Evolutionary conservation across 2,888 invertebrate genomes (phyloP), one percentile per base, ranked within the genome.

Genomic region (Peribatodes rhomboidaria): DNA sequence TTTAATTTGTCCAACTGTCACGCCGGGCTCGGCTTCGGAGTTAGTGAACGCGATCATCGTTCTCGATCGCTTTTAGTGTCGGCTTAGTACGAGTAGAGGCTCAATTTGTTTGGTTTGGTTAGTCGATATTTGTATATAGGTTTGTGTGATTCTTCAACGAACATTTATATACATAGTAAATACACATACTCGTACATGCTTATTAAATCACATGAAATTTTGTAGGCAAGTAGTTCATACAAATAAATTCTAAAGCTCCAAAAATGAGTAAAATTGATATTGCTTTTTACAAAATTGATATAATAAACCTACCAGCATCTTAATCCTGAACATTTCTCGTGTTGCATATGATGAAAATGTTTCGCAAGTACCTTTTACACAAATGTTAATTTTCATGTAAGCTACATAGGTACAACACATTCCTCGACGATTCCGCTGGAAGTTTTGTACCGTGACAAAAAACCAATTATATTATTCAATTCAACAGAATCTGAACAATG

Each of bases 1-100:
- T 63, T 58, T 63, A 47, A 54, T 58, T 58, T 63, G 63, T 47
- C 41, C 47, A 33, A 41, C 33, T 58, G 57, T 62, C 61, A 20
- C 50, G 55, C 14, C 44, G 31, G 42, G 50, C 44, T 31, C 52
- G 42, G 50, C 44, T 31, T 46, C 6, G 31, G 42, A 35, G 33
- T 8, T 27, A 13, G 22, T n/a, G 52, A 44, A 10, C 41, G 41
- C 16, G 31, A 55, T 35, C 16, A 33, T 18, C 27, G 18, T 22
- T 53, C 22, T 18, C 27, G 18, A n/a, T 53, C 39, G 22, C 39
- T 39, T 27, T 39, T 35, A 18, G 35, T 14, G 13, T 50, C 16
- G 2, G 9, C 41, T 7, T 35, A 35, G 2, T 16, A 9, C 41
- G 8, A 41, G n/a, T n/a, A n/a, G 37, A 14, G 37, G 37, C 37